Evolutionary conservation across 2,888 invertebrate species (phyloP), one percentile per base, ranked within the genome.

Genomic region (Proisotoma minuta): DNA sequence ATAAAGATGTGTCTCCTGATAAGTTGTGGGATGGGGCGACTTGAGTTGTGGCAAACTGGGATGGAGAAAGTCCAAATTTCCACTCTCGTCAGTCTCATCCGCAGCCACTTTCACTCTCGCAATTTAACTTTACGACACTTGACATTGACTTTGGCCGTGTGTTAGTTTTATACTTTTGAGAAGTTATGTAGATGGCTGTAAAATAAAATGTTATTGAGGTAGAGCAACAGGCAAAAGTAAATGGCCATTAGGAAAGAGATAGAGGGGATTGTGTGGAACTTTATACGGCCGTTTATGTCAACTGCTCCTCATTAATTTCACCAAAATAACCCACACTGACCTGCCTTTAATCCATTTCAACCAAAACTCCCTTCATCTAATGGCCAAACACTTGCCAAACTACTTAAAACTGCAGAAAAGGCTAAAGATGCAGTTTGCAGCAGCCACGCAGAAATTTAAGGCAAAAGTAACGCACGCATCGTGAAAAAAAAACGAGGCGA

Each of bases 251-350:
- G 57, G 66, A 62, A 66, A 64, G 60, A 64, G 64, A 58, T 60
- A 48, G 28, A 29, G 29, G 47, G 5, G 5, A 22, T 8, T 24
- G 26, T 5, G 23, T 8, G 5, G 50, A 24, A 66, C 69, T 72
- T 72, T 70, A 70, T 66, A 70, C 68, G 66, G 68, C 67, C 72
- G 72, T 72, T 72, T 72, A 72, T 72, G 72, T 72, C 72, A 72
- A 72, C 72, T 69, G 62, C 59, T 65, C 62, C 72, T 72, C 72
- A 72, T 72, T 72, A 72, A 72, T 72, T 72, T 72, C 67, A 66
- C 65, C 70, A 63, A 68, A 72, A 72, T 72, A 72, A 70, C 72
- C 71, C 72, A 57, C 66, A 62, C 59, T 66, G 66, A 66, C 66
- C 66, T 66, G 47, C 47, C 47, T 18, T 18, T 47, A 47, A 47